Conservation (phyloP, 64 coral and sea anemone species). For the Actinia equina region DNA sequence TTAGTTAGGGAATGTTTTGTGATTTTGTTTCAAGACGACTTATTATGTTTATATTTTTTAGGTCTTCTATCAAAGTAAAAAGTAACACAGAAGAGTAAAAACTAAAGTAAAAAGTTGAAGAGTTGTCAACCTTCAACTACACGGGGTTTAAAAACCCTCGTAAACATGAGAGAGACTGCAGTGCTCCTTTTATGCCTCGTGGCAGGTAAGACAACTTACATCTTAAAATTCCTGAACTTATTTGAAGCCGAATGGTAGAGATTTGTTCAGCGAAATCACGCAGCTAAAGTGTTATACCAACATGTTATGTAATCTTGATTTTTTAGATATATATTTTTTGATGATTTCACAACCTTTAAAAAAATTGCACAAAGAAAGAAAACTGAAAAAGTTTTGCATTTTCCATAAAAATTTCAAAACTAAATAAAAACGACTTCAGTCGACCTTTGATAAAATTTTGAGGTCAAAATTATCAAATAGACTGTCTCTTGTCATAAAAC, state of each 20-base stretch:
- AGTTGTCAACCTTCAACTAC: background rate
- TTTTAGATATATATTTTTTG: background rate
- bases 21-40: background rate
- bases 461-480: background rate
- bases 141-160: background rate
- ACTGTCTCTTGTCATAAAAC: background rate
- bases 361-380: background rate
- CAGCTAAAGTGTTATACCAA: too few relatives aligned
- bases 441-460: background rate
- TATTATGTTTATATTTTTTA: background rate
- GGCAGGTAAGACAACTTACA: background rate
- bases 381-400: too few relatives aligned
- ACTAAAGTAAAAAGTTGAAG: background rate
- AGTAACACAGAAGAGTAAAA: background rate
- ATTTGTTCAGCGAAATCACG: too few relatives aligned
- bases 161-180: background rate
- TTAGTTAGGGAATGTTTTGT: too few relatives aligned
- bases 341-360: background rate
- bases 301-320: too few relatives aligned
- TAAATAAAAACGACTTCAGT: background rate
- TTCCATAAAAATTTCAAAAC: background rate
- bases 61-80: background rate
- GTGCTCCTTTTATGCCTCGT: conserved; percentile 1
- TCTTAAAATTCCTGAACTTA: too few relatives aligned
- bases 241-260: too few relatives aligned